Percentiles rank a stretch among this genome's conserved stretches.
phyloP scores from a whole-genome alignment of 2,888 invertebrate genomes.

The Eurois occulta region DNA sequence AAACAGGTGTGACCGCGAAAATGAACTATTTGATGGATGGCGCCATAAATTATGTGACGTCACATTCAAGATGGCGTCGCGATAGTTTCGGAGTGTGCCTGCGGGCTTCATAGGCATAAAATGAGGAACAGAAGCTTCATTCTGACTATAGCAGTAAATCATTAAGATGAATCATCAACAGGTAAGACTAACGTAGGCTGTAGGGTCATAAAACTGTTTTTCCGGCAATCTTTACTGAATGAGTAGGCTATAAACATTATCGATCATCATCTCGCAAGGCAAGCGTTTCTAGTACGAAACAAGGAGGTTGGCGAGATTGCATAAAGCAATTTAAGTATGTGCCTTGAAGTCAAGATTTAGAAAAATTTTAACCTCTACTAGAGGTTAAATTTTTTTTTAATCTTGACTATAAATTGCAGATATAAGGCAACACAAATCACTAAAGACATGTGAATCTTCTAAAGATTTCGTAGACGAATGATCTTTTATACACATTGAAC shows the following conservation, averaged over 20 bases:
- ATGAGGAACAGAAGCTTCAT: slow-evolving; percentile 35
- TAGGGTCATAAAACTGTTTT: not conserved
- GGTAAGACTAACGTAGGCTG: no score
- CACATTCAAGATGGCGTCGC: slow-evolving; percentile 69
- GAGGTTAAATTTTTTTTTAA: not conserved
- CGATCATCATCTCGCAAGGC: not conserved
- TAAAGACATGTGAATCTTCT: not conserved
- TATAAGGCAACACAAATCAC: not conserved
- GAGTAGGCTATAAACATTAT: not conserved
- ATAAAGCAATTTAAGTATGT: not conserved
- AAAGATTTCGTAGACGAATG: not conserved
- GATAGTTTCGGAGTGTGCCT: slow-evolving; percentile 39
- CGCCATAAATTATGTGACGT: slow-evolving; percentile 69
- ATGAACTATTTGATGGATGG: slow-evolving; percentile 63
- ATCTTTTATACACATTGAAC: not conserved
- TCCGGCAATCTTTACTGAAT: not conserved
- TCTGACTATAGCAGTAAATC: not conserved
- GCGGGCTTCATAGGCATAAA: slow-evolving; percentile 6
- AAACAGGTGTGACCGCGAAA: slow-evolving; percentile 59
- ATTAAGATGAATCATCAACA: not conserved
- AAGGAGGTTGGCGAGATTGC: not conserved
- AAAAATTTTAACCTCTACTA: no score
- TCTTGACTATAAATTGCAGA: not conserved
- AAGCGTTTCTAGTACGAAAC: not conserved
- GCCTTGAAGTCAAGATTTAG: no score